phyloP scores from a whole-genome alignment of 2,888 invertebrate species.

The Sphaeridia pumilis region DNA sequence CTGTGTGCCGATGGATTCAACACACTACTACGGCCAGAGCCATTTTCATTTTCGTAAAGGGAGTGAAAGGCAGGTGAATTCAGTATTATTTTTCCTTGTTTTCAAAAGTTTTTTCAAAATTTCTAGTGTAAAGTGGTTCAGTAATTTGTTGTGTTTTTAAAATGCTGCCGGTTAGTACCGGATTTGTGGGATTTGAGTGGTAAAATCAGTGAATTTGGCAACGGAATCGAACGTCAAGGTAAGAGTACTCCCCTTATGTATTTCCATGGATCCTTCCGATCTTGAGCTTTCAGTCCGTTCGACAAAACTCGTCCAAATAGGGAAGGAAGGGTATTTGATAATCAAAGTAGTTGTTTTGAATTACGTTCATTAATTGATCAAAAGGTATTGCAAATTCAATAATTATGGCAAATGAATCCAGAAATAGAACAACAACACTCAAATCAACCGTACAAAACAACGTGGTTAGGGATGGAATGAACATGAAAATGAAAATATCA shows the following conservation, averaged over 20 bases:
- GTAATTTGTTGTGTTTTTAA: neutral
- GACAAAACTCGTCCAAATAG: slow-evolving; percentile 5
- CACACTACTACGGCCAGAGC: no score
- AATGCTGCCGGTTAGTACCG: neutral
- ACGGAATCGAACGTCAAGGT: slow-evolving; percentile 19
- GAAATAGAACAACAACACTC: no score
- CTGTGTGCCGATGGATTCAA: no score
- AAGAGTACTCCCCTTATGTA: slow-evolving; percentile 23
- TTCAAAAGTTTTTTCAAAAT: neutral
- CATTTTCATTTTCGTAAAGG: slow-evolving; percentile 19
- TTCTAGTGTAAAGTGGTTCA: neutral
- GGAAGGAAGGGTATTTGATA: slow-evolving; percentile 32
- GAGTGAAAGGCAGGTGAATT: slow-evolving; percentile 29
- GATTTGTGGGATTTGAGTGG: neutral
- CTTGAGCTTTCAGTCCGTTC: neutral
- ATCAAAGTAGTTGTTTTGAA: no score
- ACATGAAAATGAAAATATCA: no score
- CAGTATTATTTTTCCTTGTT: neutral
- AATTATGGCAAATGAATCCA: no score
- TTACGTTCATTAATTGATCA: no score
- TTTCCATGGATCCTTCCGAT: slow-evolving; percentile 25
- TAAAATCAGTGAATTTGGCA: neutral
- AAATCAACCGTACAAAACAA: no score
- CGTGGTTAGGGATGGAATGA: no score
- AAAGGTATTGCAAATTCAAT: no score